Percentiles rank a stretch among this genome's conserved stretches.
These are phyloP conservation scores for Heterotilapia buettikoferi DNA, from an alignment of 2,113 vertebrate genomes.

Conservation along the genomic window DNA sequence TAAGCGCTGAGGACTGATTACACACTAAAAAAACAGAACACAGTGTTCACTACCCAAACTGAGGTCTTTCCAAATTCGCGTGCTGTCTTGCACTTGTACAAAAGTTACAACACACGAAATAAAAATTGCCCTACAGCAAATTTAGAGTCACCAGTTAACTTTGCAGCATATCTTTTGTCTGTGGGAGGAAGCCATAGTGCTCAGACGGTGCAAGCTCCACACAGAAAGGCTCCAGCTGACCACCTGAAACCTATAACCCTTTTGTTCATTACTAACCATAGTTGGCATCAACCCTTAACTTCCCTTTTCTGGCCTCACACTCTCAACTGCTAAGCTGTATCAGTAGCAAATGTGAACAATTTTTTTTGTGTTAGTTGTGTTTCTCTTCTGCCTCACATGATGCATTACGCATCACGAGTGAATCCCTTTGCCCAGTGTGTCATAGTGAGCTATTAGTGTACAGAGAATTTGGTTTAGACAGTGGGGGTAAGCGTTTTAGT, in stretches of 20 bases:
- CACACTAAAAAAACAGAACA: not conserved
- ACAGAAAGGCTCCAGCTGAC: not conserved
- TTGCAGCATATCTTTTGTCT: not conserved
- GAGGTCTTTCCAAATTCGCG: not conserved
- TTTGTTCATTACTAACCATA: not conserved
- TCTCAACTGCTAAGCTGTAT: not conserved
- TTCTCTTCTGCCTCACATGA: not conserved
- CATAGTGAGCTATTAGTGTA: not conserved
- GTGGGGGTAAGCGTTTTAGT: not conserved
- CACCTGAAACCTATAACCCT: not conserved
- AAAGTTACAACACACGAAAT: not conserved
- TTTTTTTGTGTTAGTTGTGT: not conserved
- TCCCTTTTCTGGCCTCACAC: not conserved
- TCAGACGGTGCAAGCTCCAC: not conserved
- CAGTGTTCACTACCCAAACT: not conserved
- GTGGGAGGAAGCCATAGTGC: not conserved
- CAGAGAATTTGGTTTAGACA: not conserved
- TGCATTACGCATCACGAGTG: not conserved
- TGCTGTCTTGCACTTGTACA: rapidly evolving
- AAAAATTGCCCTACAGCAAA: not conserved
- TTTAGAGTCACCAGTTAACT: not conserved
- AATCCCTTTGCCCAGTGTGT: not conserved
- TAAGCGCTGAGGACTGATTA: not conserved
- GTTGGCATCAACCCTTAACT: rapidly evolving
- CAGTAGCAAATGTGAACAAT: not conserved